A percentile compares a stretch with the other conserved stretches of the same genome.
Evolutionary conservation across 2,797 vertebrate genomes (phyloP).

Genomic region (Pipistrellus pygmaeus): DNA sequence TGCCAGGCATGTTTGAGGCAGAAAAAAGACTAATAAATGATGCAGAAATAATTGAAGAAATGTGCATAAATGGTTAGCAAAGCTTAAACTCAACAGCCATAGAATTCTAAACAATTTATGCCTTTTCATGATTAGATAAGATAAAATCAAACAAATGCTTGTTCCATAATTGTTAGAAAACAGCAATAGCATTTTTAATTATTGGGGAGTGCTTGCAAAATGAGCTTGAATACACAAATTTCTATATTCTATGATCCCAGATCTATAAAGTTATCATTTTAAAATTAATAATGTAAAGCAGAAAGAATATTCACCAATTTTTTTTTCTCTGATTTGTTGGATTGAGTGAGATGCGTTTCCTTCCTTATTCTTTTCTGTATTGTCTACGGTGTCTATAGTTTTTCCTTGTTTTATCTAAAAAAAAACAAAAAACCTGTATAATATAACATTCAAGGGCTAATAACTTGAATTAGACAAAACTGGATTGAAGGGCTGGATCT

Average conservation of each 20-base stretch:
- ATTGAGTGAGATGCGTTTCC: neutral
- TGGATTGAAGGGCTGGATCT: neutral
- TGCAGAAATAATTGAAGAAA: slow-evolving; percentile 1
- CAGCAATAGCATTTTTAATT: slow-evolving; percentile 32
- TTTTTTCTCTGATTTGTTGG: neutral
- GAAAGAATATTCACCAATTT: neutral
- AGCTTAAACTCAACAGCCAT: slow-evolving; percentile 17
- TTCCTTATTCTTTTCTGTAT: neutral
- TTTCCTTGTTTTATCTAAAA: neutral
- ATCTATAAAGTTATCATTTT: slow-evolving; percentile 28
- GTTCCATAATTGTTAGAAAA: slow-evolving; percentile 17
- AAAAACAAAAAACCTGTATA: neutral
- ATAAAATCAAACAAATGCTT: neutral
- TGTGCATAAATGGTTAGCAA: neutral
- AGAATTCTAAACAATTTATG: neutral
- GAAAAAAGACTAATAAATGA: neutral
- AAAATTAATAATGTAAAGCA: neutral
- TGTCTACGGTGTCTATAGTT: neutral
- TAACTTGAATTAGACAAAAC: slow-evolving; percentile 34
- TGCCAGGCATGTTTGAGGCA: neutral
- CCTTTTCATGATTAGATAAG: neutral
- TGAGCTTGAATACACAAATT: neutral
- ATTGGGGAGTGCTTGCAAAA: neutral
- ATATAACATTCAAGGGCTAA: slow-evolving; percentile 1
- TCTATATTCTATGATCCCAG: neutral